Base-by-base conservation (phyloP, 2,113 vertebrate genomes). In the Plotosus lineatus region DNA sequence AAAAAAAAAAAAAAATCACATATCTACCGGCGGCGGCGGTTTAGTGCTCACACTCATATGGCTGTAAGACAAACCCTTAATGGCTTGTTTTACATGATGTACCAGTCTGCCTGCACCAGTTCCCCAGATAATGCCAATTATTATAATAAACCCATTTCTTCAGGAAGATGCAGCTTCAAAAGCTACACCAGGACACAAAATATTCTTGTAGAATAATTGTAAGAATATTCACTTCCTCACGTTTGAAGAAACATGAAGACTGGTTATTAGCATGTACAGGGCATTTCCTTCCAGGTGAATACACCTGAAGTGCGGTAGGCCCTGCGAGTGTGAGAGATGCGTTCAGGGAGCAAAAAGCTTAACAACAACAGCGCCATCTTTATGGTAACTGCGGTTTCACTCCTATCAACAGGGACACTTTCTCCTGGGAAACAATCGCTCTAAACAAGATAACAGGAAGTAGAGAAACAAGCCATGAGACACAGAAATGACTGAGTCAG, bases 91-190 rank as follows among this genome's bases (percentile, higher is more conserved):
- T 75, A 75, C 72, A 6, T 14, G 4, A 17, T 5, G 6, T 53
- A n/a, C 72, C 72, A 55, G 31, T 38, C 9, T 53, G 71, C 33
- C 31, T 53, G 73, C 23, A 26, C 26, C 33, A 56, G 73, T 42
- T 56, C 51, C 51, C 73, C 36, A 75, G 60, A 66, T 46, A 78
- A 78, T 38, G 42, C 0, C 40, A 78, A 51, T 78, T 65, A 78
- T 50, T 78, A 46, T 17, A 10, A 6, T 8, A 50, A n/a, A 46
- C 14, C 31, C 42, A 28, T 17, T 7, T 66, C 1, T n/a, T n/a
- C n/a, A n/a, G n/a, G n/a, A n/a, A n/a, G n/a, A 26, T 33, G 11
- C 11, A 65, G 46, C 44, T 26, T 51, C 21, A 26, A 44, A 55
- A 53, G 6, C 38, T 58, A 46, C 40, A 48, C 26, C 9, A 38